Percentiles rank a stretch among this genome's conserved stretches.
Evolutionary conservation across 1,140 invertebrate species (phyloP).

Genomic region (Episyrphus balteatus): DNA sequence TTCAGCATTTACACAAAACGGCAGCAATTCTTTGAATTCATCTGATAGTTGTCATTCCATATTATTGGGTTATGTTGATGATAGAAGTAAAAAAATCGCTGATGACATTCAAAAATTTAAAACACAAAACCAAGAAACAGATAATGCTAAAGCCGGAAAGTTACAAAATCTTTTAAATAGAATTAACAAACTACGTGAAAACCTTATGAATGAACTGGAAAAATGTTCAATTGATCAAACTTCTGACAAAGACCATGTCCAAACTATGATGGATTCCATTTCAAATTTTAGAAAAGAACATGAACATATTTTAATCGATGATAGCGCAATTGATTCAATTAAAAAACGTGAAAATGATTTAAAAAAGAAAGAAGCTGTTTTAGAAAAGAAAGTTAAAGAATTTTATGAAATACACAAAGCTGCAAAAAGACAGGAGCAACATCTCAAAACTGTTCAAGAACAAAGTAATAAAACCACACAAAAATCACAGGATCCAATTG

Average conservation of each 20-base stretch:
- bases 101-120: constrained; percentile 13
- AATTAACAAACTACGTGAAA: constrained; percentile 19
- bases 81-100: constrained; percentile 24
- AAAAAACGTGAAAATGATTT: constrained; percentile 16
- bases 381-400: constrained; percentile 18
- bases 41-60: constrained; percentile 21
- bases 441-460: not conserved
- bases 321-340: not conserved
- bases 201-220: constrained; percentile 20
- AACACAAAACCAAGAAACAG: not conserved
- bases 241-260: constrained; percentile 10
- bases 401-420: constrained; percentile 13
- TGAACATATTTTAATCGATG: constrained; percentile 9
- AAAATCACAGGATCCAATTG: not conserved
- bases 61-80: constrained; percentile 26
- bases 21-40: constrained; percentile 4
- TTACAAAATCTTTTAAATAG: constrained; percentile 18
- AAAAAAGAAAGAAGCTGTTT: constrained; percentile 22
- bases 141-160: constrained; percentile 13
- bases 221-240: not conserved
- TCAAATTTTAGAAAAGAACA: constrained; percentile 15
- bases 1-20: not conserved
- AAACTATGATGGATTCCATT: constrained; percentile 20
- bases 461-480: not conserved
- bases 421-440: not conserved